These are phyloP conservation scores for Merodon equestris DNA, from an alignment of 2,888 invertebrate genomes.

Conservation along the genomic window DNA sequence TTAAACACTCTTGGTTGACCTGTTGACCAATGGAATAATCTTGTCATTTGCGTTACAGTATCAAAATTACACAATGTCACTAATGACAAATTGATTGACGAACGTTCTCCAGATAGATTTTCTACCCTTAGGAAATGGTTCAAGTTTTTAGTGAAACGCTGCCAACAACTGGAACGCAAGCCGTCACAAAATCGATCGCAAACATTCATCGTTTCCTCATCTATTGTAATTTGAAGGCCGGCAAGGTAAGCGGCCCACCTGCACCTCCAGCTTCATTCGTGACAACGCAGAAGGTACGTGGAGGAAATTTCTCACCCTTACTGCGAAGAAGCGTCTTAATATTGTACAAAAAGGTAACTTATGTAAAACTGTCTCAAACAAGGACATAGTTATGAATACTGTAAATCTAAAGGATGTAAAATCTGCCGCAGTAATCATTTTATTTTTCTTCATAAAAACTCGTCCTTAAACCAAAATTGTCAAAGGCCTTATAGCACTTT, in stretches of 20 bases:
- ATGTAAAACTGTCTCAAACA: slow-evolving; percentile 5
- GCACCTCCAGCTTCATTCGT: background rate
- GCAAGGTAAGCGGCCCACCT: background rate
- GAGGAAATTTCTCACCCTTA: background rate
- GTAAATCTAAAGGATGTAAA: slow-evolving; percentile 6
- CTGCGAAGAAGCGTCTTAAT: slow-evolving; percentile 10
- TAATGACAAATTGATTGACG: slow-evolving; percentile 16
- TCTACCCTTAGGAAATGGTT: background rate
- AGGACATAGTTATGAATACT: background rate
- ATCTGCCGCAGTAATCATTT: slow-evolving; percentile 1
- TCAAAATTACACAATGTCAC: slow-evolving; percentile 8
- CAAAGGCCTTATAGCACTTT: too few species aligned
- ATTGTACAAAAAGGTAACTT: background rate
- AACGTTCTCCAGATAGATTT: slow-evolving; percentile 1
- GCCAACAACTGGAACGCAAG: background rate
- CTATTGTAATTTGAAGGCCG: too few species aligned
- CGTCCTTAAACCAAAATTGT: background rate
- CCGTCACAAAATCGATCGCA: background rate
- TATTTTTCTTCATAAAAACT: slow-evolving; percentile 2
- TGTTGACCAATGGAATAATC: slow-evolving; percentile 9
- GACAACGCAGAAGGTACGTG: slow-evolving; percentile 1
- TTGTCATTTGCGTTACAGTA: slow-evolving; percentile 5
- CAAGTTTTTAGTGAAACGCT: slow-evolving; percentile 1
- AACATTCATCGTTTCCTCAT: too few species aligned
- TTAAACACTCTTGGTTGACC: slow-evolving; percentile 1